phyloP scores from a whole-genome alignment of 2,888 invertebrate species.

The Cabera pusaria region DNA sequence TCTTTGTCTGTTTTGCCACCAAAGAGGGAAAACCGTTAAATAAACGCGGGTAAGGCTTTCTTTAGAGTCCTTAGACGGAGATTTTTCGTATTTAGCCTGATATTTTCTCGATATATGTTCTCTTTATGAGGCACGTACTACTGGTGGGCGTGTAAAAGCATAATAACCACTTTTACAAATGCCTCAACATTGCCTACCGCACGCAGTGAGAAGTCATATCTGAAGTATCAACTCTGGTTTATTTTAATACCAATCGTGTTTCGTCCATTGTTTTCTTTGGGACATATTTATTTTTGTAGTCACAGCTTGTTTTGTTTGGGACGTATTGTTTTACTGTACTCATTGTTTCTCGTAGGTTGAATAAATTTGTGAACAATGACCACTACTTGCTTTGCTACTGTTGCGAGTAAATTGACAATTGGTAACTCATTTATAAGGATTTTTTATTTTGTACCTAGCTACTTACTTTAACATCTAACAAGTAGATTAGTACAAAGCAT shows the following conservation, averaged over 20 bases:
- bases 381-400: conserved; percentile 9
- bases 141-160: conserved; percentile 66
- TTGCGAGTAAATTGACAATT: conserved; percentile 5
- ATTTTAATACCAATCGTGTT: conserved; percentile 65
- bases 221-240: conserved; percentile 68
- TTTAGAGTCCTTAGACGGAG: conserved; percentile 44
- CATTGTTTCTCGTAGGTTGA: conserved; percentile 33
- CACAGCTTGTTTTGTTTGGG: conserved; percentile 44
- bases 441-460: too few relatives aligned
- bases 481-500: too few relatives aligned
- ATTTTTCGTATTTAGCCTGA: conserved; percentile 45
- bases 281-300: conserved; percentile 64
- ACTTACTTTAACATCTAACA: too few relatives aligned
- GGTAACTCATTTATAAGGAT: too few relatives aligned
- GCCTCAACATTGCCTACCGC: conserved; percentile 69
- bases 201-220: conserved; percentile 64
- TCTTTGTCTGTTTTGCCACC: conserved; percentile 14
- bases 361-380: conserved; percentile 28
- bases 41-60: conserved; percentile 20
- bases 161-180: conserved; percentile 69
- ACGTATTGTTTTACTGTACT: conserved; percentile 40
- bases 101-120: conserved; percentile 42
- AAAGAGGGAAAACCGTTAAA: conserved; percentile 22
- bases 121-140: conserved; percentile 55
- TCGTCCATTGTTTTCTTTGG: conserved; percentile 71